phyloP scores from a whole-genome alignment of 2,888 invertebrate species.

The Pseudococcus jackbeardsleyi region DNA sequence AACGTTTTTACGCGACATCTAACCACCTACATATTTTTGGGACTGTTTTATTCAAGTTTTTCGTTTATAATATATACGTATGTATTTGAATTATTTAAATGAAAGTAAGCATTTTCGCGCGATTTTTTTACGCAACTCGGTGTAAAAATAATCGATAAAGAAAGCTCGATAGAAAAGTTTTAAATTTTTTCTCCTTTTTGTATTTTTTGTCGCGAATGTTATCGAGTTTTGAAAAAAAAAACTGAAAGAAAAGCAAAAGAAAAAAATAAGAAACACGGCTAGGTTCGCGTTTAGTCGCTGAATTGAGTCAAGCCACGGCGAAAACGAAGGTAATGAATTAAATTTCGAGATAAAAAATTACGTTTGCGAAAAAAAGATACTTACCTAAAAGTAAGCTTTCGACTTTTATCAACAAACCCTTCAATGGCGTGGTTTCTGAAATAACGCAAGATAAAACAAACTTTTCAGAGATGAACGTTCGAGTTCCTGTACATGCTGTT shows the following conservation, averaged over 20 bases:
- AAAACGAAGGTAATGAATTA: constrained; percentile 34
- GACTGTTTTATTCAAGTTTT: neutral
- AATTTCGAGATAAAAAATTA: constrained; percentile 41
- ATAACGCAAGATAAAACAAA: neutral
- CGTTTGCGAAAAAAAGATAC: neutral
- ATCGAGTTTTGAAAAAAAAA: constrained; percentile 1
- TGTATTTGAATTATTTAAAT: constrained; percentile 6
- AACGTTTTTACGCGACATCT: neutral
- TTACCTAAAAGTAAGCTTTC: neutral
- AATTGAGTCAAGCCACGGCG: neutral
- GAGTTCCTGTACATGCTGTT: neutral
- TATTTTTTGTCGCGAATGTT: neutral
- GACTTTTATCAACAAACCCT: constrained; percentile 37
- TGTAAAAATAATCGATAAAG: neutral
- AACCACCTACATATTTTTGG: neutral
- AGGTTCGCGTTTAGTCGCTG: neutral
- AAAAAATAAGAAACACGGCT: neutral
- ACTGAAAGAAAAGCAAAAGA: neutral
- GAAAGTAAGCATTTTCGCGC: neutral
- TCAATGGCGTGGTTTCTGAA: neutral
- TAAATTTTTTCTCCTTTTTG: neutral
- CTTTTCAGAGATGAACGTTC: neutral
- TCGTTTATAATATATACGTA: neutral
- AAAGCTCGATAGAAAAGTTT: neutral
- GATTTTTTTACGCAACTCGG: neutral